phyloP scores from a whole-genome alignment of 2,888 invertebrate genomes.

The Eupithecia insigniata region DNA sequence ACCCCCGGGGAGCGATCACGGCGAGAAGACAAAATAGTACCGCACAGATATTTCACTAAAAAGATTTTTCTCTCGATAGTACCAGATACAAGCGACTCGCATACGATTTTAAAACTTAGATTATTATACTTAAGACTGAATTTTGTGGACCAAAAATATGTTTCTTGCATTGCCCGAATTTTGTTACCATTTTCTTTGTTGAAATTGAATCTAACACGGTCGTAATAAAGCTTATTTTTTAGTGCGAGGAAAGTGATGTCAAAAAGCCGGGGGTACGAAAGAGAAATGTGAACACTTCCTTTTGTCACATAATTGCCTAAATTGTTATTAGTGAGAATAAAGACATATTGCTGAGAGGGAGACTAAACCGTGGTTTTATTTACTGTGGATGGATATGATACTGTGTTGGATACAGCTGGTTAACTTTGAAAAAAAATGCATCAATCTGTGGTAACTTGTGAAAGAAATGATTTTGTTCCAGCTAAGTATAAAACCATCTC shows the following conservation, averaged over 20 bases:
- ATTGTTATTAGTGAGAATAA: constrained; percentile 84
- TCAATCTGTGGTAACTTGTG: background rate
- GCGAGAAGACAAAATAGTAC: constrained; percentile 15
- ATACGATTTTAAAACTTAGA: background rate
- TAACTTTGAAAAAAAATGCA: background rate
- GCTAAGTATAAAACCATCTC: background rate
- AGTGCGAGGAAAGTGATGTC: constrained; percentile 19
- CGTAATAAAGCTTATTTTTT: constrained; percentile 24
- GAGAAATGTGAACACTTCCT: constrained; percentile 79
- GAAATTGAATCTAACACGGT: background rate
- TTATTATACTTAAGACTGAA: background rate
- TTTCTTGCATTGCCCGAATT: background rate
- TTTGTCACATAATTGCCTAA: constrained; percentile 83
- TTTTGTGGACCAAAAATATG: background rate
- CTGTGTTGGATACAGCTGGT: constrained; percentile 21
- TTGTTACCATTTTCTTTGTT: background rate
- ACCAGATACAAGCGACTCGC: background rate
- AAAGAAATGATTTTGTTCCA: background rate
- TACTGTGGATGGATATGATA: constrained; percentile 46
- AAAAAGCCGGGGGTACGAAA: constrained; percentile 28
- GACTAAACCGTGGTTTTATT: constrained; percentile 52
- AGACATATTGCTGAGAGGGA: constrained; percentile 76
- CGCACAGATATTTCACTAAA: constrained; percentile 9
- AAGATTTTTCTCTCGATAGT: background rate
- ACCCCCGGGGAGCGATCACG: constrained; percentile 61